Evolutionary conservation across 2,797 vertebrate genomes (phyloP).

Genomic region (Cephalopachus bancanus): DNA sequence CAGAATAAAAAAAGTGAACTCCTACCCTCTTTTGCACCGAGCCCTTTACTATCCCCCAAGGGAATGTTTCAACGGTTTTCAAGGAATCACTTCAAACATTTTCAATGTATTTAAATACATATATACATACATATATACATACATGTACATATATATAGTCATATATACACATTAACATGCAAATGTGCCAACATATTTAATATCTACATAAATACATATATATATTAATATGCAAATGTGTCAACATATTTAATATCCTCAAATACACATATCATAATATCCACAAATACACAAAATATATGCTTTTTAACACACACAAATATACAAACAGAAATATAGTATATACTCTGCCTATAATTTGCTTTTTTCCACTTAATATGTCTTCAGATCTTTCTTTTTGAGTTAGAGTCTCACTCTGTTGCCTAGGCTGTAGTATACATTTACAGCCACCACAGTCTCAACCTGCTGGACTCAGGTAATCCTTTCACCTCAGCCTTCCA

Average conservation of each 20-base stretch:
- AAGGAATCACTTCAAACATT: not conserved
- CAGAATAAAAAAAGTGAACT: slow-evolving; percentile 2
- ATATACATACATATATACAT: not conserved
- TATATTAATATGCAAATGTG: not conserved
- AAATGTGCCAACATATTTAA: not conserved
- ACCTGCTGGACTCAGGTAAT: no score
- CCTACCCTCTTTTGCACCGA: not conserved
- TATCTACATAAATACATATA: not conserved
- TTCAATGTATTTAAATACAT: slow-evolving; percentile 22
- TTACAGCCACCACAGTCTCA: no score
- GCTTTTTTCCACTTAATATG: slow-evolving; percentile 41
- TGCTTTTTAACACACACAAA: not conserved
- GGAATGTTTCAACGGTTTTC: slow-evolving; percentile 40
- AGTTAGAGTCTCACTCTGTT: no score
- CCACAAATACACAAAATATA: not conserved
- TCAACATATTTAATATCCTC: not conserved
- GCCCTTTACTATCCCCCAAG: not conserved
- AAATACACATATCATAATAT: slow-evolving; percentile 20
- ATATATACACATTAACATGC: not conserved
- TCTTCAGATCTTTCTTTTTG: slow-evolving; percentile 30
- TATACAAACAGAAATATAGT: not conserved
- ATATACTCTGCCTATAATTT: slow-evolving; percentile 14
- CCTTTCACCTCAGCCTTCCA: no score
- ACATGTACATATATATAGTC: not conserved
- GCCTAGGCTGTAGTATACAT: no score